These are phyloP conservation scores for Cyclargus thomasi DNA, from an alignment of 1,140 invertebrate genomes.

Conservation along the genomic window DNA sequence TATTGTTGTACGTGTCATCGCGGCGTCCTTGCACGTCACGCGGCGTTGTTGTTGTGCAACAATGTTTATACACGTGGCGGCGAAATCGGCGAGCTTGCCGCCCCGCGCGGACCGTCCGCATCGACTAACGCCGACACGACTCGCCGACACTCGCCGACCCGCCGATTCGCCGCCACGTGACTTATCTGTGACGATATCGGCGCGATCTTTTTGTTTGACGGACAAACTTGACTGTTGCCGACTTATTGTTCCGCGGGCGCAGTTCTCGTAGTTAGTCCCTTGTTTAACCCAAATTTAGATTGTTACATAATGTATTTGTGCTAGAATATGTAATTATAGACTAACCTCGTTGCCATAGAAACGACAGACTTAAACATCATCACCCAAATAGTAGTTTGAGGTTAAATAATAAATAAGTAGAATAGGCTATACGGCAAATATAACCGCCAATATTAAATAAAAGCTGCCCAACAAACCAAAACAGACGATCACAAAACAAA, in stretches of 20 bases:
- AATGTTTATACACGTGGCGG: conserved; percentile 69
- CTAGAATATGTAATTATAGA: neutral
- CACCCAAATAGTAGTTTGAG: no score
- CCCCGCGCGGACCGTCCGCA: conserved; percentile 51
- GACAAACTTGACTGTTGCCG: conserved; percentile 32
- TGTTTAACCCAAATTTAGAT: no score
- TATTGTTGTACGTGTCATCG: conserved; percentile 19
- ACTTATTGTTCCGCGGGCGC: neutral
- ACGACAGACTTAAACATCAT: neutral
- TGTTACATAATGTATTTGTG: neutral
- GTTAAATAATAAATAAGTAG: no score
- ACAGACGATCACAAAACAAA: neutral
- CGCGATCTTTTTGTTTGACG: conserved; percentile 43
- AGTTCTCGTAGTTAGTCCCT: neutral
- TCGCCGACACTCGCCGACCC: conserved; percentile 16
- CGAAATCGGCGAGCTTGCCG: conserved; percentile 38
- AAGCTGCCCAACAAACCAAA: no score
- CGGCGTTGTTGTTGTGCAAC: conserved; percentile 64
- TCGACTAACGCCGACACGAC: conserved; percentile 49
- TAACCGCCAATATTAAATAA: no score
- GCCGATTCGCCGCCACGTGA: conserved; percentile 46
- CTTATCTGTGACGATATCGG: conserved; percentile 35
- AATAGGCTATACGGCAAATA: no score
- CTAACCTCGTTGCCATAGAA: neutral
- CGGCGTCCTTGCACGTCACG: conserved; percentile 56